Evolutionary conservation across 1,140 invertebrate species (phyloP).

Genomic region (Gonatopus flavifemur): DNA sequence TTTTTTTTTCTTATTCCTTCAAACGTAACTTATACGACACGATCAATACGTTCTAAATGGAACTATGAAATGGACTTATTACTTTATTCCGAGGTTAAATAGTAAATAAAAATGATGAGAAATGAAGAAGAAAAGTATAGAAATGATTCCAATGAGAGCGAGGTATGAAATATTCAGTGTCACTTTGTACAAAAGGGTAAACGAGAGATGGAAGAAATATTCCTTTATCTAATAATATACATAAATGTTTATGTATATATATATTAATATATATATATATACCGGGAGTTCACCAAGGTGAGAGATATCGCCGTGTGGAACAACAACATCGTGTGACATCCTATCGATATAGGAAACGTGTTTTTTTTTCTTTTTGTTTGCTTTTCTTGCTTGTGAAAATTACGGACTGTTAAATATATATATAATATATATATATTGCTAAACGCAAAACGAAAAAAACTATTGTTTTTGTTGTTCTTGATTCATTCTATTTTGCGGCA

Average conservation of each 20-base stretch:
- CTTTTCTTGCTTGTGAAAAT: conserved; percentile 4
- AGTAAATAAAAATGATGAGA: conserved; percentile 27
- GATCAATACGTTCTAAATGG: conserved; percentile 4
- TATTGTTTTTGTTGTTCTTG: conserved; percentile 39
- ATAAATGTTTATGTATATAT: conserved; percentile 23
- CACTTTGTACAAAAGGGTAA: conserved; percentile 32
- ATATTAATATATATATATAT: conserved; percentile 22
- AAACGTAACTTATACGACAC: no score
- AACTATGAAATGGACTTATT: not conserved
- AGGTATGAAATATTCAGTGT: conserved; percentile 27
- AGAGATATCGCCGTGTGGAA: no score
- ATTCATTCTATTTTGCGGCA: conserved; percentile 42
- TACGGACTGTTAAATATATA: no score
- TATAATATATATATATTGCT: conserved; percentile 26
- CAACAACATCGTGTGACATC: no score
- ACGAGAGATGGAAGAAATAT: conserved; percentile 27
- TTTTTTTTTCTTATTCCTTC: no score
- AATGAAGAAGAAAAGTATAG: conserved; percentile 26
- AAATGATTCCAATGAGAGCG: conserved; percentile 26
- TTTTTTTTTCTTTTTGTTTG: not conserved
- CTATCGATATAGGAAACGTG: conserved; percentile 6
- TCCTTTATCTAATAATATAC: conserved; percentile 17
- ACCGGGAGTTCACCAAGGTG: no score
- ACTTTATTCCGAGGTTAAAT: conserved; percentile 2
- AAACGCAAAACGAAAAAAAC: conserved; percentile 31